A percentile compares a stretch with the other conserved stretches of the same genome.
Conservation (phyloP, 2,113 vertebrate species). For the Corythoichthys haematopterus region DNA sequence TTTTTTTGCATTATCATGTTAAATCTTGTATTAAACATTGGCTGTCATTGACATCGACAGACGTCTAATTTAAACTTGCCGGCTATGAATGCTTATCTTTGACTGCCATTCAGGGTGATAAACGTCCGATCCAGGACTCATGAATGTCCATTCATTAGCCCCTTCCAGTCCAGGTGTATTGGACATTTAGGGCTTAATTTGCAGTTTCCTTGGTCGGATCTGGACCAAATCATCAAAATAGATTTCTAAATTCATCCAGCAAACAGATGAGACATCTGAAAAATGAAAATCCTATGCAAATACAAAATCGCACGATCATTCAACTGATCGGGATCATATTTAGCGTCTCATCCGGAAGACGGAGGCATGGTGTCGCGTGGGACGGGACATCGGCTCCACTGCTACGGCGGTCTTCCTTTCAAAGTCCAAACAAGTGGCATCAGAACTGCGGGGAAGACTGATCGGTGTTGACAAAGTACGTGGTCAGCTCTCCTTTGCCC, state of each 20-base stretch:
- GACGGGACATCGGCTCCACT: neutral
- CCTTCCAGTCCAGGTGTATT: too few species aligned
- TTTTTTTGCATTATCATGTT: too few species aligned
- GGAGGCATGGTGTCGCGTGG: neutral
- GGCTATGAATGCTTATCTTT: too few species aligned
- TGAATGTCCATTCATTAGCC: too few species aligned
- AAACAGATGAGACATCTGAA: neutral
- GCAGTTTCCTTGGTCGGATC: too few species aligned
- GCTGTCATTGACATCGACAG: too few species aligned
- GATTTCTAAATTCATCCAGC: constrained; percentile 2
- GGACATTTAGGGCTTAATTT: too few species aligned
- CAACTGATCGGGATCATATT: constrained; percentile 19
- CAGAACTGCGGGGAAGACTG: constrained; percentile 35
- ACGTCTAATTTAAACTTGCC: too few species aligned
- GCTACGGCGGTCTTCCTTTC: neutral
- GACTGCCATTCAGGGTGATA: too few species aligned
- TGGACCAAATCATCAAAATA: neutral
- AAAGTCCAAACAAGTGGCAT: neutral
- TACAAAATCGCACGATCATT: constrained; percentile 5
- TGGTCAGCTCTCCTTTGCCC: constrained; percentile 86
- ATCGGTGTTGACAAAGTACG: constrained; percentile 77
- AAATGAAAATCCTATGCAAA: neutral
- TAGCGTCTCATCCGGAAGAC: constrained; percentile 35
- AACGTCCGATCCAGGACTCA: too few species aligned
- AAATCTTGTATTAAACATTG: too few species aligned